Conservation (phyloP, 2,797 vertebrate species). For the Percopsis omiscomaycus region DNA sequence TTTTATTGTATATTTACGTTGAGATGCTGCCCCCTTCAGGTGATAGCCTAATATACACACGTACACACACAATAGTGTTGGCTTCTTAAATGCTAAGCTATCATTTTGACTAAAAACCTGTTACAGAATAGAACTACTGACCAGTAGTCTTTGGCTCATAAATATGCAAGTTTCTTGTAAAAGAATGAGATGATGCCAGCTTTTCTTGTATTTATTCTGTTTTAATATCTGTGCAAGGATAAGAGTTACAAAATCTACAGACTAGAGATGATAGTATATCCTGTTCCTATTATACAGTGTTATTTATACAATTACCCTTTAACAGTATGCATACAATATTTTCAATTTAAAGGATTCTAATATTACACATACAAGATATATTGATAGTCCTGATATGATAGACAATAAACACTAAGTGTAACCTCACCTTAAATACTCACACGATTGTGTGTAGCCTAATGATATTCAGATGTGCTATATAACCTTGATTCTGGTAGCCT, state of each 20-base stretch:
- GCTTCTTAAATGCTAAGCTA: too few species aligned
- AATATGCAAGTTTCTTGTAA: slow-evolving; percentile 9
- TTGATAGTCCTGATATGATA: slow-evolving; percentile 57
- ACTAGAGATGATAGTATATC: slow-evolving; percentile 76
- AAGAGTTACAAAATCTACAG: slow-evolving; percentile 75
- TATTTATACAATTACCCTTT: slow-evolving; percentile 73
- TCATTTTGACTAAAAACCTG: too few species aligned
- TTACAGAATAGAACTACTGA: neutral
- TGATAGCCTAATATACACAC: too few species aligned
- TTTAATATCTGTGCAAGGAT: slow-evolving; percentile 74
- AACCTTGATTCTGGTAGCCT: slow-evolving; percentile 49
- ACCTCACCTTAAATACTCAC: slow-evolving; percentile 55
- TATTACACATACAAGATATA: slow-evolving; percentile 68
- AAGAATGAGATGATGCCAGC: slow-evolving; percentile 12
- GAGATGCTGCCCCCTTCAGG: too few species aligned
- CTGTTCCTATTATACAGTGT: slow-evolving; percentile 74
- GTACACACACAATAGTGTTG: too few species aligned
- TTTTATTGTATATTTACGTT: too few species aligned
- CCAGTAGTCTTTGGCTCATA: neutral
- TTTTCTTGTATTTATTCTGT: slow-evolving; percentile 66
- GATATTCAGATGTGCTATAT: slow-evolving; percentile 54
- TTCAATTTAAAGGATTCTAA: slow-evolving; percentile 61
- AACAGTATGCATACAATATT: slow-evolving; percentile 60
- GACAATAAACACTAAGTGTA: slow-evolving; percentile 61
- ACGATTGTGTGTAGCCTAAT: slow-evolving; percentile 42